Evolutionary conservation across 1,140 invertebrate species (phyloP).

Genomic region (Nasonia giraulti): DNA sequence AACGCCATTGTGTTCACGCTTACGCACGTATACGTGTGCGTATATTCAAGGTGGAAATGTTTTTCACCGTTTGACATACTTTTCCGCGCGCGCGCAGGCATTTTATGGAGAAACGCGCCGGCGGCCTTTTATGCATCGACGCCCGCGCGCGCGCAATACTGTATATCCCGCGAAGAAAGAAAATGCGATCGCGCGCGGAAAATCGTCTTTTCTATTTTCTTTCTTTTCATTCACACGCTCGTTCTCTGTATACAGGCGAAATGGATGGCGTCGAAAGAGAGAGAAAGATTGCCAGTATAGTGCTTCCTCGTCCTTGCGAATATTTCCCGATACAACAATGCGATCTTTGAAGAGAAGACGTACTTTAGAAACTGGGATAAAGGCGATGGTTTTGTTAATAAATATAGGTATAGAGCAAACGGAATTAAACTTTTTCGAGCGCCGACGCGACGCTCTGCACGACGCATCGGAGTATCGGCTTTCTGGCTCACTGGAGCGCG

Average conservation of each 20-base stretch:
- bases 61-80: slow-evolving; percentile 55
- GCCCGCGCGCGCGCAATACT: neutral
- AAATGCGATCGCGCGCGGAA: slow-evolving; percentile 10
- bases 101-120: slow-evolving; percentile 16
- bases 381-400: neutral
- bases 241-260: no score
- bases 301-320: no score
- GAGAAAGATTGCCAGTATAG: no score
- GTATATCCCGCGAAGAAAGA: neutral
- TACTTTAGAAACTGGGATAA: neutral
- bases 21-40: neutral
- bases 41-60: slow-evolving; percentile 55
- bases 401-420: neutral
- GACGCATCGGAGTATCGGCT: slow-evolving; percentile 4
- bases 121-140: slow-evolving; percentile 32
- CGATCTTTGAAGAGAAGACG: no score
- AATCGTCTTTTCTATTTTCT: slow-evolving; percentile 30
- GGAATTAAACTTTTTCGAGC: neutral
- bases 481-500: slow-evolving; percentile 34
- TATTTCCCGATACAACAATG: no score
- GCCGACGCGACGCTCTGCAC: no score
- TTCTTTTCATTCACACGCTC: neutral
- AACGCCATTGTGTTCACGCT: slow-evolving; percentile 48
- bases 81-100: slow-evolving; percentile 31
- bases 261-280: no score